Percentiles rank a stretch among this genome's conserved stretches.
Conservation (phyloP, 1,140 invertebrate species). For the Pseudomyrmex gracilis region DNA sequence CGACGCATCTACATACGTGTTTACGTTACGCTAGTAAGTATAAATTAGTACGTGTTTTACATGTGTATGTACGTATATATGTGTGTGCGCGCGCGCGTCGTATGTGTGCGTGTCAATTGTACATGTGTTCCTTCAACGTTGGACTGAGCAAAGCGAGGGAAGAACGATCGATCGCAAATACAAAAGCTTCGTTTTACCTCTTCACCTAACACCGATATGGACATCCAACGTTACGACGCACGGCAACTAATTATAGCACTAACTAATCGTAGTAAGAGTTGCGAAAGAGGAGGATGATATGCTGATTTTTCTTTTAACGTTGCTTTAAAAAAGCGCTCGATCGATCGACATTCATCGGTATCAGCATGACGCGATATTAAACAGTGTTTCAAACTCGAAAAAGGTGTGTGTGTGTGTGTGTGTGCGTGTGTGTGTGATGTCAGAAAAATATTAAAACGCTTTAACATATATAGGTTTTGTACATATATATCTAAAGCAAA, state of each 20-base stretch:
- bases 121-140: conserved; percentile 10
- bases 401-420: not conserved
- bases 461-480: too few species aligned
- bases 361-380: not conserved
- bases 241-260: conserved; percentile 44
- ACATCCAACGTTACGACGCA: conserved; percentile 64
- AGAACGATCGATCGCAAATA: conserved; percentile 79
- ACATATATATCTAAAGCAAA: too few species aligned
- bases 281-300: conserved; percentile 18
- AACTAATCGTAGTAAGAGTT: conserved; percentile 43
- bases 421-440: not conserved
- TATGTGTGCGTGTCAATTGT: not conserved
- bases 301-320: conserved; percentile 1
- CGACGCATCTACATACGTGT: conserved; percentile 5
- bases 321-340: not conserved
- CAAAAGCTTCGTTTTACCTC: conserved; percentile 76
- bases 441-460: not conserved
- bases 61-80: too few species aligned
- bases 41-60: not conserved
- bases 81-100: not conserved
- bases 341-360: conserved; percentile 25
- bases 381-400: too few species aligned
- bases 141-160: conserved; percentile 73
- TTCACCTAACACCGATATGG: conserved; percentile 67
- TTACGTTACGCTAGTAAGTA: conserved; percentile 26